phyloP scores from a whole-genome alignment of 2,797 vertebrate species.

The Betta splendens region DNA sequence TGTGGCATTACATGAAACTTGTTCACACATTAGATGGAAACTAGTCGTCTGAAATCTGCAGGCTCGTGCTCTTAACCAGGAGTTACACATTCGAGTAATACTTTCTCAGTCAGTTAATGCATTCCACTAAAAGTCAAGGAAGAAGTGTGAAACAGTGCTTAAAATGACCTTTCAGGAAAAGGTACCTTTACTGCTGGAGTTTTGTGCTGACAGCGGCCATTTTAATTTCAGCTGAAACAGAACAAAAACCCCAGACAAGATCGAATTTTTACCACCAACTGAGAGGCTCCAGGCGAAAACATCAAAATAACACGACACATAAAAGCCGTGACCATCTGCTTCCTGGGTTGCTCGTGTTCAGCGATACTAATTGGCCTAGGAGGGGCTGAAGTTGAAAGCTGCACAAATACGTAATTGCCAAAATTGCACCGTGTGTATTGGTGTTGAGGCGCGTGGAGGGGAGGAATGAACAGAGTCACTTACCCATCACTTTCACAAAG shows the following conservation, averaged over 20 bases:
- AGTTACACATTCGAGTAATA: constrained; percentile 2
- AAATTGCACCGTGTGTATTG: background rate
- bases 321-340: constrained; percentile 46
- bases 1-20: background rate
- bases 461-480: constrained; percentile 70
- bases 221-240: constrained; percentile 24
- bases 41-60: background rate
- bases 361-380: constrained; percentile 43
- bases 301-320: constrained; percentile 39
- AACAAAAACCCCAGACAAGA: constrained; percentile 24
- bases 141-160: background rate
- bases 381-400: constrained; percentile 17
- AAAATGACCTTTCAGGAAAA: constrained; percentile 19
- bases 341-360: constrained; percentile 29
- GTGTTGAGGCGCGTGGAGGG: background rate
- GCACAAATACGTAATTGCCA: background rate
- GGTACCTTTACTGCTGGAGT: constrained; percentile 7
- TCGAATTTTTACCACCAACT: constrained; percentile 9
- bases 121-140: background rate
- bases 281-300: constrained; percentile 35
- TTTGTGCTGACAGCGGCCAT: constrained; percentile 10
- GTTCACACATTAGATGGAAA: background rate
- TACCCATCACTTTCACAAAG: constrained; percentile 99
- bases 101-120: background rate
- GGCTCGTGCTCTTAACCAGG: background rate